Base-by-base conservation (phyloP, 2,797 vertebrate species). In the Amniataba percoides region DNA sequence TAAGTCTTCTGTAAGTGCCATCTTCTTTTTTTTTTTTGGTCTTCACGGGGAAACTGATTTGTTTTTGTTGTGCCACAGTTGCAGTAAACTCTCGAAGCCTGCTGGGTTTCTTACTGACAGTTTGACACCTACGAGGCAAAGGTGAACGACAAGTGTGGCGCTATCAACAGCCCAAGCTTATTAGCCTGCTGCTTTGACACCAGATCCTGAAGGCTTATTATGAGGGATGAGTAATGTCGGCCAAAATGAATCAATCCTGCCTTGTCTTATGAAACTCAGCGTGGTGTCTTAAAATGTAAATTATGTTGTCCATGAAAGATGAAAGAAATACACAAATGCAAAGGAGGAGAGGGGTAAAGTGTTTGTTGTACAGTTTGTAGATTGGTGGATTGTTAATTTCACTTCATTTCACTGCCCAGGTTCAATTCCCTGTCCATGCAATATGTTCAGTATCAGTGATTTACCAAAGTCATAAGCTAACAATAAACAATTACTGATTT, bases 81-180 rank as follows among this genome's bases (percentile, higher is more conserved):
- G 80, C 80, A 64, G 87, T 79, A 86, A 84, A 82, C 57, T 74
- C 73, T 48, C 45, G 74, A 71, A 71, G 81, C 74, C 82, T 71
- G 72, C 45, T 59, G 73, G 62, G 76, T 68, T 89, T 80, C 74
- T 74, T 25, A 68, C 84, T 88, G 88, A 91, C 91, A 92, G 79
- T 78, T 84, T 91, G 90, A 89, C 88, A 92, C 86, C 83, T 81
- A 25, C 31, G 13, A 84, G 87, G 83, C 87, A 93, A 90, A 93
- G 88, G 89, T 90, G 87, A 92, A 78, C 46, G 31, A 53, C 60
- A 74, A 88, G 80, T 81, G 88, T 85, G 86, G 77, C 13, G 73
- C 89, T 81, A 93, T 91, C 89, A 91, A 88, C 93, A 89, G 85
- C 87, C 69, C 78, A 25, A 61, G 88, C 90, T 89, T 81, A 89